A percentile compares a stretch with the other conserved stretches of the same genome.
phyloP scores from a whole-genome alignment of 30 jellyfish, hydroid and myxozoan species.

The Mastigias papua region DNA sequence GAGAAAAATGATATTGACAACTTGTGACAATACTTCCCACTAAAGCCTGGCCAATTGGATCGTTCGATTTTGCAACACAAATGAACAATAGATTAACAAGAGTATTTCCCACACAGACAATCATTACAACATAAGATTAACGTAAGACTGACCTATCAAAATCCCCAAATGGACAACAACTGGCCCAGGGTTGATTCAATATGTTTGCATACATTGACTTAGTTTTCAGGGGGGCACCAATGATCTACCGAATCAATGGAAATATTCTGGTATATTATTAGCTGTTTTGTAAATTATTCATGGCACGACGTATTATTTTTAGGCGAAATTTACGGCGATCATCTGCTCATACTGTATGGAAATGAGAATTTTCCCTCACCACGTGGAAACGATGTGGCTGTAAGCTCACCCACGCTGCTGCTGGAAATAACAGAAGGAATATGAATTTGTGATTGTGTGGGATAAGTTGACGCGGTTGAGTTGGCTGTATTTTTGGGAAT shows the following conservation, averaged over 20 bases:
- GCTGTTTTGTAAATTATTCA: slow-evolving; percentile 22
- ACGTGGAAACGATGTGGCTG: slow-evolving; percentile 76
- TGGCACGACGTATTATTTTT: slow-evolving; percentile 29
- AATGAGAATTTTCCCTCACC: slow-evolving; percentile 27
- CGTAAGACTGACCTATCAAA: slow-evolving; percentile 7
- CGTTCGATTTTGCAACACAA: not conserved
- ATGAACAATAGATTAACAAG: slow-evolving; percentile 5
- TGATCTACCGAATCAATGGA: slow-evolving; percentile 22
- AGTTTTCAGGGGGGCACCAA: slow-evolving; percentile 51
- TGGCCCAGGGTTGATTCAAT: not conserved
- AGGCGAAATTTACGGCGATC: not conserved
- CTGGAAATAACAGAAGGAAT: not conserved
- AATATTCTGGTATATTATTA: slow-evolving; percentile 16
- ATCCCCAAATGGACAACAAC: not conserved
- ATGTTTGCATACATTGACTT: slow-evolving; percentile 50
- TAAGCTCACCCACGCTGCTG: slow-evolving; percentile 14
- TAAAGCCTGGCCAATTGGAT: slow-evolving; percentile 22
- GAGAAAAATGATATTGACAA: slow-evolving; percentile 61
- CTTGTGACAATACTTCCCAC: slow-evolving; percentile 15
- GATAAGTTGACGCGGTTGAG: not conserved
- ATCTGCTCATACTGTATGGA: slow-evolving; percentile 14
- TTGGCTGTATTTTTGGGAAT: not conserved
- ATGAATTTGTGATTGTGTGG: not conserved
- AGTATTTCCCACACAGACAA: not conserved
- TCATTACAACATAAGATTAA: slow-evolving; percentile 23